phyloP scores from a whole-genome alignment of 2,113 vertebrate species.

The Burhinus bistriatus region DNA sequence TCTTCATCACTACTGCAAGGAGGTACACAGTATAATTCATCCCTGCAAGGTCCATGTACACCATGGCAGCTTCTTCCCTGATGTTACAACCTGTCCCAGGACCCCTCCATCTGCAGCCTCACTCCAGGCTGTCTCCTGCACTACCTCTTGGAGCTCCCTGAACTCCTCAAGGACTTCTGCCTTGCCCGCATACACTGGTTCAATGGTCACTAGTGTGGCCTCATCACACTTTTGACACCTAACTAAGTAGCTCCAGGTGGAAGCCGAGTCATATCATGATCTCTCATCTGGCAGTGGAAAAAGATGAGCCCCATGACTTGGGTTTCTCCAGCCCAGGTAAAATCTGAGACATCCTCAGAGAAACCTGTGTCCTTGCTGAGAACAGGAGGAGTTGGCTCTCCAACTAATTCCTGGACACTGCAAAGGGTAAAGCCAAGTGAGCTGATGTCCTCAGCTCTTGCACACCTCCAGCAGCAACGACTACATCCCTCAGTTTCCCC shows the following conservation, averaged over 20 bases:
- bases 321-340: neutral
- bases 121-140: too few species aligned
- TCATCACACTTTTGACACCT: neutral
- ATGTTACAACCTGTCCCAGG: neutral
- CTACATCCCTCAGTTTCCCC: neutral
- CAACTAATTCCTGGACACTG: neutral
- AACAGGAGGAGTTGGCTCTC: neutral
- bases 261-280: neutral
- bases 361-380: neutral
- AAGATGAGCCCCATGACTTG: neutral
- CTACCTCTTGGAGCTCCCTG: neutral
- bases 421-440: neutral
- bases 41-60: too few species aligned
- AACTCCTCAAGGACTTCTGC: neutral
- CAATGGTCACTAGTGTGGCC: too few species aligned
- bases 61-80: neutral
- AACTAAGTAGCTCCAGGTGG: neutral
- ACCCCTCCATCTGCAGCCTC: neutral
- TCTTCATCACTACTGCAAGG: neutral
- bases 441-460: neutral
- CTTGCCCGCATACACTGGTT: accelerated
- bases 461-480: neutral
- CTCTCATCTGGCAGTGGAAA: neutral
- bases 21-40: neutral
- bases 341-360: neutral